Evolutionary conservation across 2,797 vertebrate species (phyloP), one percentile per base, ranked within the genome.

Genomic region (Tiaroga cobitis): DNA sequence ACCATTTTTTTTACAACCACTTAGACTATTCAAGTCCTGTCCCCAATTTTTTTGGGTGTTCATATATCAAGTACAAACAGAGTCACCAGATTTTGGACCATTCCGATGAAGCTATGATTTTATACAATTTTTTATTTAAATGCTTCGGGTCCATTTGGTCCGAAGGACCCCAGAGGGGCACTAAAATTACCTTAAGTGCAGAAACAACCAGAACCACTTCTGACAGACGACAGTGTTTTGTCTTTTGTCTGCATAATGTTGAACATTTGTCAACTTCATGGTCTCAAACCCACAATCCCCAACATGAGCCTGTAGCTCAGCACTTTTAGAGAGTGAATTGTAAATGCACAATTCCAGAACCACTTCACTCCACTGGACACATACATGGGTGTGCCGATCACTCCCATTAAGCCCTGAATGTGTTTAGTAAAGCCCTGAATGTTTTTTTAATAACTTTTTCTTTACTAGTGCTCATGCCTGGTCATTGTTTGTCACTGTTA

Each of bases 371-470:
- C 32, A 59, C 51, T 59, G 34, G 21, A n/a, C 13, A 59, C 34
- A 8, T 39, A 37, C 51, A 77, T 26, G 34, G 24, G 13, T 49
- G 37, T 0, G 7, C 21, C 10, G 8, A 77, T 56, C 39, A 13
- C 34, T 8, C 54, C 75, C 34, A 77, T 77, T 77, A 77, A 26
- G 15, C 15, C 54, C 24, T n/a, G 8, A 59, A 59, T 59, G 51
- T 26, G 16, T 77, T 18, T 61, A 39, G 21, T 77, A 77, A 59
- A 39, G 74, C 74, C 29, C 32, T 37, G 19, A 39, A 76, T 59
- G 74, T 77, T n/a, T 77, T 77, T 77, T 61, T 41, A 59, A 77
- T 59, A 77, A 41, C 75, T 41, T 26, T 39, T 7, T 61, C 75
- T 77, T 77, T 16, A 39, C 7, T 34, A 77, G 32, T 9, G 21